A percentile compares a stretch with the other conserved stretches of the same genome.
These are phyloP conservation scores for Pangasius macronema DNA, from an alignment of 2,797 vertebrate species.

Conservation along the genomic window DNA sequence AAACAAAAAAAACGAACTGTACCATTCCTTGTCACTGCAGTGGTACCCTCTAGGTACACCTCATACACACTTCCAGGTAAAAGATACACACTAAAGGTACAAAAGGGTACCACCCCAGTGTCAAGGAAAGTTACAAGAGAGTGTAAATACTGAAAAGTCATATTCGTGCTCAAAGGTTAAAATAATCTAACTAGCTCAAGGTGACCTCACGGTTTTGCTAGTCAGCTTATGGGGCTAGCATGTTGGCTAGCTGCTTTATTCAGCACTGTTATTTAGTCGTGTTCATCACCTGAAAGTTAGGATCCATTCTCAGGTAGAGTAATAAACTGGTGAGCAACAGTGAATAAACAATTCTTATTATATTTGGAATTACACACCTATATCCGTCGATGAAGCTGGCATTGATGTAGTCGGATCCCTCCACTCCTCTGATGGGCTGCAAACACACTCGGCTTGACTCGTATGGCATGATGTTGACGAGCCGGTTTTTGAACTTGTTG, in stretches of 20 bases:
- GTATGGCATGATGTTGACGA: constrained; percentile 95
- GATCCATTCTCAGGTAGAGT: not conserved
- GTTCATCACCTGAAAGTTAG: not conserved
- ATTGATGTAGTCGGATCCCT: constrained; percentile 97
- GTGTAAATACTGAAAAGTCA: not conserved
- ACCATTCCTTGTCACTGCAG: not conserved
- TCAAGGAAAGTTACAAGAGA: not conserved
- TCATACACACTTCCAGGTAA: not conserved
- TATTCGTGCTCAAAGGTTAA: not conserved
- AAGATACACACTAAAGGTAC: not conserved
- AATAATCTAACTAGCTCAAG: not conserved
- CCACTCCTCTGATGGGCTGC: constrained; percentile 93
- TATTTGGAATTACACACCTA: constrained; percentile 73
- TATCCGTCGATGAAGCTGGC: constrained; percentile 97
- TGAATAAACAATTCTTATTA: not conserved
- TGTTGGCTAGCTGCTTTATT: not conserved
- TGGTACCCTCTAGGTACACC: not conserved
- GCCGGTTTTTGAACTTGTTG: constrained; percentile 98
- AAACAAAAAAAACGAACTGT: not conserved
- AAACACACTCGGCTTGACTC: constrained; percentile 91
- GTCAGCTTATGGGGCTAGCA: not conserved
- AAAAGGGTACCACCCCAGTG: not conserved
- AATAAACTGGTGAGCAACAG: not conserved
- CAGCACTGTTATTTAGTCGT: not conserved
- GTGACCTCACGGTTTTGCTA: not conserved